A percentile compares a stretch with the other conserved stretches of the same genome.
phyloP scores from a whole-genome alignment of 2,113 vertebrate species.

The Monopterus albus region DNA sequence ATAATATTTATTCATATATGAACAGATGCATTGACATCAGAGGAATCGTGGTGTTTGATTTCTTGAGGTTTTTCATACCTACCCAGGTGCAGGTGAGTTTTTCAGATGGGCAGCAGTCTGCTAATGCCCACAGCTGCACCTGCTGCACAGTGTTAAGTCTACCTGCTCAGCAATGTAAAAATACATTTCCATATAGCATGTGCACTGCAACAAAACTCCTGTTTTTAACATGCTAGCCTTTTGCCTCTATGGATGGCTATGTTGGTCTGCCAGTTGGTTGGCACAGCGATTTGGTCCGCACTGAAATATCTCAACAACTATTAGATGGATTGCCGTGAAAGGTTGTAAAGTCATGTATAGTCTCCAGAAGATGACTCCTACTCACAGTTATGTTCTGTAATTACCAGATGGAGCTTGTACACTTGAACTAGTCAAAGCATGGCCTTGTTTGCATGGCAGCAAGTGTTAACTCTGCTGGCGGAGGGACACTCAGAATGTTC shows the following conservation, averaged over 20 bases:
- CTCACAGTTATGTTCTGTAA: too few relatives aligned
- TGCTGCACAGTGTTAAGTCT: constrained; percentile 9
- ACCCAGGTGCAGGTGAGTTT: not conserved
- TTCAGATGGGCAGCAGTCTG: constrained; percentile 13
- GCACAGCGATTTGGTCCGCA: too few relatives aligned
- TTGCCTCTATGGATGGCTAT: not conserved
- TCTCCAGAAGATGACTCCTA: too few relatives aligned
- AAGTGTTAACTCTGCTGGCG: too few relatives aligned
- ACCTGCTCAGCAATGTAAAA: not conserved
- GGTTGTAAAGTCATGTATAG: not conserved
- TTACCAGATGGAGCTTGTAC: too few relatives aligned
- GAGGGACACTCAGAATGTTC: too few relatives aligned
- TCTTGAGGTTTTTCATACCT: not conserved
- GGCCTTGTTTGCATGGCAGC: too few relatives aligned
- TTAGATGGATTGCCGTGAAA: not conserved
- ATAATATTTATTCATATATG: not conserved
- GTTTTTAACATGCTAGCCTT: not conserved
- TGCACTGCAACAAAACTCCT: constrained; percentile 7
- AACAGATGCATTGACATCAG: constrained; percentile 5
- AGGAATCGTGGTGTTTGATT: not conserved
- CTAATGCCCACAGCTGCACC: not conserved
- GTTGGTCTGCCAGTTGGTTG: not conserved
- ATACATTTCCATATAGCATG: not conserved
- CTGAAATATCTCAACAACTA: not conserved
- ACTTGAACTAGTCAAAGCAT: too few relatives aligned